Conservation (phyloP, 2,113 vertebrate species). For the Chlamydotis undulata region DNA sequence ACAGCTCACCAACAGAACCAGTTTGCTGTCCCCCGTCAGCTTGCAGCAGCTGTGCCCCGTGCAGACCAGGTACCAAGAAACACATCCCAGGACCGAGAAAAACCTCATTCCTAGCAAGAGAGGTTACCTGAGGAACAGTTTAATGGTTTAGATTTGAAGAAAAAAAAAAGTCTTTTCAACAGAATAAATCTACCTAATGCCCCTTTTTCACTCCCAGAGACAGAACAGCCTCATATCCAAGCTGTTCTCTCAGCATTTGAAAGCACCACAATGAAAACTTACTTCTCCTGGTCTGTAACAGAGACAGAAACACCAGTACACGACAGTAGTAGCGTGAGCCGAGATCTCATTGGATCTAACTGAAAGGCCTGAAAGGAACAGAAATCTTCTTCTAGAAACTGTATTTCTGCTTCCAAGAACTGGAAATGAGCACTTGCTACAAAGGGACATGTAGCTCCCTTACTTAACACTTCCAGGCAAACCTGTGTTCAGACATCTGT, state of each 20-base stretch:
- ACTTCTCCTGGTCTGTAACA: neutral
- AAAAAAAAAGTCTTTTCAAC: neutral
- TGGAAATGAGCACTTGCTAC: neutral
- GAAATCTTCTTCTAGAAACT: neutral
- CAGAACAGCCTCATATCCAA: neutral
- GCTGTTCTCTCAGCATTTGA: neutral
- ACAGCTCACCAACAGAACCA: neutral
- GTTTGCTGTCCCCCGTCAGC: neutral
- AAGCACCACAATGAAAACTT: neutral
- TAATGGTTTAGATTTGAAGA: neutral
- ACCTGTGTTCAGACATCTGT: neutral
- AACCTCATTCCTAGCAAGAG: neutral
- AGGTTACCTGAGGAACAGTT: neutral
- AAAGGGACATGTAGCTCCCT: neutral
- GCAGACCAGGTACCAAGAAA: neutral
- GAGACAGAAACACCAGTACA: neutral
- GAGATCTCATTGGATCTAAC: neutral
- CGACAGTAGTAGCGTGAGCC: fast-evolving
- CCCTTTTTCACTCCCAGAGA: neutral
- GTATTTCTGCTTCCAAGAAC: neutral
- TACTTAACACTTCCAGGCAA: neutral
- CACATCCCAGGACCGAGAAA: neutral
- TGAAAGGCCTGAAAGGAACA: neutral
- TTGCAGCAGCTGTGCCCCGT: neutral
- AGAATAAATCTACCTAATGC: neutral